These are phyloP conservation scores for Climacteris rufus DNA, from an alignment of 2,113 vertebrate genomes.

Conservation along the genomic window DNA sequence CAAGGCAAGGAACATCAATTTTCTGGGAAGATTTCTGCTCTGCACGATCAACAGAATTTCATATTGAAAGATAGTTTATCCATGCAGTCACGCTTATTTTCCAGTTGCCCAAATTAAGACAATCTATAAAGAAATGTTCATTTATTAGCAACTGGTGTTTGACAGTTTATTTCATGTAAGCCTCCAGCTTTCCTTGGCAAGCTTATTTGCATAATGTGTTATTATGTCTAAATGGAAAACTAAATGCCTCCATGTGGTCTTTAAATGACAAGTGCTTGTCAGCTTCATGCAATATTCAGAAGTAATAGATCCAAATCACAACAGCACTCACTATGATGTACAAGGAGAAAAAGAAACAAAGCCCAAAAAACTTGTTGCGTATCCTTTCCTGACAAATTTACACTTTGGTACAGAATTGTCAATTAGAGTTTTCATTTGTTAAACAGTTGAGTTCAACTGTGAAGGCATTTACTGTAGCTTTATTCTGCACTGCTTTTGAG, in stretches of 20 bases:
- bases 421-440: constrained; percentile 76
- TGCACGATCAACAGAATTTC: neutral
- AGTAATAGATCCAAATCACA: constrained; percentile 81
- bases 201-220: constrained; percentile 86
- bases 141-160: constrained; percentile 83
- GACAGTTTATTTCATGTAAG: constrained; percentile 81
- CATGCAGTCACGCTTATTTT: constrained; percentile 52
- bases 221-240: constrained; percentile 86
- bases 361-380: constrained; percentile 70
- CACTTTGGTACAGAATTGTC: constrained; percentile 73
- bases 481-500: constrained; percentile 61
- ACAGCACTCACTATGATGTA: constrained; percentile 71
- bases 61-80: constrained; percentile 31
- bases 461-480: constrained; percentile 71
- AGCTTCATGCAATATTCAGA: constrained; percentile 84
- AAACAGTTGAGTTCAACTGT: constrained; percentile 76
- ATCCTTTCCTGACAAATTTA: constrained; percentile 78
- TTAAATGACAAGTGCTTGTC: constrained; percentile 85
- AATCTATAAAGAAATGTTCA: constrained; percentile 80
- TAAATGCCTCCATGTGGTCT: constrained; percentile 85
- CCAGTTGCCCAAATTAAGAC: constrained; percentile 74
- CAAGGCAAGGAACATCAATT: constrained; percentile 7
- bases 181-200: constrained; percentile 79
- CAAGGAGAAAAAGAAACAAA: constrained; percentile 55
- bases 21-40: constrained; percentile 22